Base-by-base conservation (phyloP, 2,113 vertebrate species). In the Cochlearius cochlearius region DNA sequence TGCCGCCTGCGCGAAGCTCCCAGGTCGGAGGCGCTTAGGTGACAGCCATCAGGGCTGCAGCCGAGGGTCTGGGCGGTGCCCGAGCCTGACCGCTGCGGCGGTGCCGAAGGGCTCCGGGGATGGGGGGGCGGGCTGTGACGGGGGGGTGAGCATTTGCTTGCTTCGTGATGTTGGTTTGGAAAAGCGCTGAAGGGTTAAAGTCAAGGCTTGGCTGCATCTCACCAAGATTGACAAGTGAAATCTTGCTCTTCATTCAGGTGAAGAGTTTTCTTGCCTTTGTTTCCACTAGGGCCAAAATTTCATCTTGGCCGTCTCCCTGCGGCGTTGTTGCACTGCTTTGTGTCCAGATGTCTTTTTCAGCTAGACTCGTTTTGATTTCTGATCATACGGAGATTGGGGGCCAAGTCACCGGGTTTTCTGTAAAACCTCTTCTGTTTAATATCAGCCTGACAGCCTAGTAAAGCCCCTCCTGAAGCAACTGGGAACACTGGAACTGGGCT, bases 61-160 rank as follows among this genome's bases (percentile, higher is more conserved):
- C 5, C 63, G 0, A 17, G 59, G 32, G 2, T 6, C 5, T 0
- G 45, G 55, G 22, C 3, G 26, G 10, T 74, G 63, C 18, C 8
- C 8, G 1, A 26, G 34, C 27, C 8, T 22, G 10, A 0, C 4
- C 2, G 10, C 12, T 6, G 79, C 2, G 8, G 39, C 2, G 2
- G 38, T 4, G 67, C 30, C 15, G 2, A 4, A 34, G 59, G 76
- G 5, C 23, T 32, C 1, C 7, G 55, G 20, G 58, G 19, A 0
- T 45, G 67, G 9, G 62, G 5, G 17, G 0, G 27, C 0, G 36
- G 27, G 18, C 9, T 9, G 0, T 1, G 21, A 11, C 10, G 5
- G 47, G 6, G 27, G 32, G 19, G 60, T 0, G 49, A 18, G 8
- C 4, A 1, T 15, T 15, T 18, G 15, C 12, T 34, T 5, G 1